phyloP scores from a whole-genome alignment of 2,888 invertebrate species.

The Conchocele bisecta region DNA sequence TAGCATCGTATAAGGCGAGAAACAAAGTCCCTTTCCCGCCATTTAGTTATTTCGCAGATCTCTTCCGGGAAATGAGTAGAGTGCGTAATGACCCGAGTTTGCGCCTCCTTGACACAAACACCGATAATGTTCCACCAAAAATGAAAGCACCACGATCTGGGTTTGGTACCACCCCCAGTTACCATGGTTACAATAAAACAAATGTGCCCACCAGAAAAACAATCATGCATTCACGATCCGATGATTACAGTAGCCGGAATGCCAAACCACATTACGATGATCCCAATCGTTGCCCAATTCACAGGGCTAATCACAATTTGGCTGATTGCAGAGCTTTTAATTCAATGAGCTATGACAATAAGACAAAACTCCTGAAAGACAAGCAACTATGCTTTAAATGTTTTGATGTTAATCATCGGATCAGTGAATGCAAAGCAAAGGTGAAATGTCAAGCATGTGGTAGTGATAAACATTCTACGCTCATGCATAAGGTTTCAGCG shows the following conservation, averaged over 20 bases:
- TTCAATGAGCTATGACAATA: neutral
- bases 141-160: neutral
- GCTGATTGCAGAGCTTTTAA: neutral
- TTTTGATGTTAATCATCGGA: neutral
- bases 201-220: neutral
- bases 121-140: neutral
- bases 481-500: neutral
- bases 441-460: neutral
- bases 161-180: neutral
- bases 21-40: constrained; percentile 13
- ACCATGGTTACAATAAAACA: neutral
- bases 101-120: neutral
- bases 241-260: too few species aligned
- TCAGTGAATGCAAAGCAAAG: neutral
- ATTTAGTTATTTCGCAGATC: constrained; percentile 5
- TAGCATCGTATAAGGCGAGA: constrained; percentile 5
- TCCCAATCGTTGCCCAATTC: neutral
- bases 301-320: neutral
- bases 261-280: neutral
- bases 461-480: neutral
- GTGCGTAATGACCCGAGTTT: constrained; percentile 26
- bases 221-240: too few species aligned
- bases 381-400: constrained; percentile 2
- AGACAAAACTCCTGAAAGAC: neutral
- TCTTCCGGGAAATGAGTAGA: constrained; percentile 4